Evolutionary conservation across 2,797 vertebrate genomes (phyloP), one percentile per base, ranked within the genome.

Genomic region (Falco biarmicus): DNA sequence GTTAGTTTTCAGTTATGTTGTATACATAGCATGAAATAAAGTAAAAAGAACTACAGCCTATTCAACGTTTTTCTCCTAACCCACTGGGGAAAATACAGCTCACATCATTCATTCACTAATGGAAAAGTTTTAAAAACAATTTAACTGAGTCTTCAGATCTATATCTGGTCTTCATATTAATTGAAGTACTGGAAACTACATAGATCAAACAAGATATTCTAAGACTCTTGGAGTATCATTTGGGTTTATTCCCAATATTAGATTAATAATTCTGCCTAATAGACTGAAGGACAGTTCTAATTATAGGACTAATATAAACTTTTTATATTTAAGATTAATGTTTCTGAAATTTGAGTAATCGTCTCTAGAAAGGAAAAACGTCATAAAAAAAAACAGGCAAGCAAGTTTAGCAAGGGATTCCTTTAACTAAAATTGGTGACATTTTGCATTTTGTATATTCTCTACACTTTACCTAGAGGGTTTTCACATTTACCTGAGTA

Each of bases 401-500:
- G 9, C 22, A 24, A 45, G 13, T 50, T 82, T 45, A 82, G 45
- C 1, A 2, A 66, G 7, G 1, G 6, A 64, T 51, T 76, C 41
- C 34, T 66, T 5, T 31, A 86, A 59, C 28, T 70, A 68, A 56
- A 71, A 69, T 56, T 61, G 24, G 22, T 0, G 3, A 60, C 22
- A 63, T 51, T 73, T 76, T 9, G 14, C 14, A 25, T 76, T 64
- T 64, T 64, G 8, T 34, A 61, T 48, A 76, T 76, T 79, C 16
- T 31, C 32, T 64, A 43, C 8, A 12, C 14, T 70, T 80, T 53
- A 57, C 14, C n/a, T 43, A 87, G 14, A 56, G 10, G 2, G 7
- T 70, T 90, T 89, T 56, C 45, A 64, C 34, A 83, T 98, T 97
- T 96, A 99, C 99, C 98, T 99, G 98, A 89, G 98, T 96, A 91